Conservation (phyloP, 2,888 invertebrate genomes). For the Furcula furcula region DNA sequence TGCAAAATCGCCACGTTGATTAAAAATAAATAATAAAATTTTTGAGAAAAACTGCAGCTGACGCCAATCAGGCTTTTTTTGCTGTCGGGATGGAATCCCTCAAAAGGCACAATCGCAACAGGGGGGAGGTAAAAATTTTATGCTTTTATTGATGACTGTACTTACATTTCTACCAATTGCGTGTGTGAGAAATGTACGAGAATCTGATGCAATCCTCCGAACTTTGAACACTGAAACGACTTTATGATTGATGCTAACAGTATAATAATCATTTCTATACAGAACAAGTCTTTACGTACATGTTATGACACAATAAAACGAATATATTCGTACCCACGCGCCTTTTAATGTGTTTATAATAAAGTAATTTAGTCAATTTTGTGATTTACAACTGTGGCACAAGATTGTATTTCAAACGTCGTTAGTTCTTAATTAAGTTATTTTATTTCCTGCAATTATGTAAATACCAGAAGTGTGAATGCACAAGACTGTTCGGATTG, state of each 20-base stretch:
- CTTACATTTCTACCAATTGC: no score
- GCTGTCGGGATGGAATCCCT: no score
- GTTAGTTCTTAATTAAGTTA: background rate
- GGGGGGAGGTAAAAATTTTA: no score
- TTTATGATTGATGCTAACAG: constrained; percentile 32
- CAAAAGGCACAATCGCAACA: no score
- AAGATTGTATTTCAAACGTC: background rate
- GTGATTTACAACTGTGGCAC: background rate
- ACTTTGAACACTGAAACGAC: constrained; percentile 21
- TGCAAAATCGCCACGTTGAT: no score
- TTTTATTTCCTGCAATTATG: constrained; percentile 6
- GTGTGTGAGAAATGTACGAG: no score
- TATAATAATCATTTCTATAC: constrained; percentile 20
- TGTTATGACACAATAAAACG: constrained; percentile 11
- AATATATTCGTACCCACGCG: background rate
- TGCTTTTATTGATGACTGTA: no score
- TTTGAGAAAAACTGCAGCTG: no score
- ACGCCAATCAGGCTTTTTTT: no score
- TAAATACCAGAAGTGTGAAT: constrained; percentile 4
- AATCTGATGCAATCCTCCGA: background rate
- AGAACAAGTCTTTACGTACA: no score
- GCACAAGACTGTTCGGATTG: background rate
- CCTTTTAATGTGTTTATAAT: background rate
- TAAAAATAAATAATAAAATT: no score
- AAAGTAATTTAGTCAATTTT: background rate